These are phyloP conservation scores for Girardinus metallicus DNA, from an alignment of 2,797 vertebrate genomes.

Conservation along the genomic window DNA sequence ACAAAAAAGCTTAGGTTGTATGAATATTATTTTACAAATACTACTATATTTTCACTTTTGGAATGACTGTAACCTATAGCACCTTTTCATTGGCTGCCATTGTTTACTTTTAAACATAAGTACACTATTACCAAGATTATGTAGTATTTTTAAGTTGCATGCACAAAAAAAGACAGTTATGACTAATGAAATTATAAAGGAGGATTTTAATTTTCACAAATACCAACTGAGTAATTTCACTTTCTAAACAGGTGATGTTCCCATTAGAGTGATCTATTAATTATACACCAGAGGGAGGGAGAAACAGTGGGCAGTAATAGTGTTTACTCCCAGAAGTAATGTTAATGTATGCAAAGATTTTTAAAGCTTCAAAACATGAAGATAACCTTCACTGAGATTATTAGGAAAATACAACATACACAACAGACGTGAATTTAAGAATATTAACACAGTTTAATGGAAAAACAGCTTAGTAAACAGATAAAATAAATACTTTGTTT, in stretches of 20 bases:
- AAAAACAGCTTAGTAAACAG: neutral
- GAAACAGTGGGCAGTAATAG: conserved; percentile 7
- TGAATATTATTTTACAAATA: neutral
- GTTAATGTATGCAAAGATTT: neutral
- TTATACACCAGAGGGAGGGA: conserved; percentile 11
- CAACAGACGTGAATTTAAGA: neutral
- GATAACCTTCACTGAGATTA: neutral
- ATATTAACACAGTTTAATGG: neutral
- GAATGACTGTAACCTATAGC: neutral
- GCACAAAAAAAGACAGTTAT: neutral
- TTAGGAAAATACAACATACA: neutral
- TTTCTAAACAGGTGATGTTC: conserved; percentile 14
- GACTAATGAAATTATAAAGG: neutral
- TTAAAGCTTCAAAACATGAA: neutral
- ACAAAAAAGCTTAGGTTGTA: neutral
- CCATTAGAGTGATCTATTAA: conserved; percentile 5
- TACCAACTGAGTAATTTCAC: conserved; percentile 9
- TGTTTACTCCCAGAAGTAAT: conserved; percentile 5
- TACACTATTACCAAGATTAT: neutral
- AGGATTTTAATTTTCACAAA: neutral
- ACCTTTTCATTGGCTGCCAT: neutral
- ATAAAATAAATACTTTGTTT: neutral
- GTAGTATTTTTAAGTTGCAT: neutral
- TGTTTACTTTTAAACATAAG: neutral
- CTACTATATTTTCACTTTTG: neutral